Evolutionary conservation across 1,140 invertebrate species (phyloP).

Genomic region (Samia ricini): DNA sequence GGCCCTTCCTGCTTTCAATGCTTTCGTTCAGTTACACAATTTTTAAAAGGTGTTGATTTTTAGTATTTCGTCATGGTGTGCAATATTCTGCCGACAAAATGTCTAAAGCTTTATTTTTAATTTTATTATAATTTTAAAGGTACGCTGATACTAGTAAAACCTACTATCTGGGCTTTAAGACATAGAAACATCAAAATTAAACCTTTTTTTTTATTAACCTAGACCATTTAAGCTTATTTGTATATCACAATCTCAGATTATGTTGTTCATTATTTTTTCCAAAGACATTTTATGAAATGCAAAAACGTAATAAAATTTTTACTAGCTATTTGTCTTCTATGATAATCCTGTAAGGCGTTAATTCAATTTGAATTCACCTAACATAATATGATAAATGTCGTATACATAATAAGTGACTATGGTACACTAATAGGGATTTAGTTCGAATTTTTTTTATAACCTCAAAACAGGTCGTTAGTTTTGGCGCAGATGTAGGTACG

Average conservation of each 20-base stretch:
- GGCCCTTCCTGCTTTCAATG: constrained; percentile 72
- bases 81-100: neutral
- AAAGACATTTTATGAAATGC: too few species aligned
- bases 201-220: too few species aligned
- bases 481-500: constrained; percentile 55
- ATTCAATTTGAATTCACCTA: neutral
- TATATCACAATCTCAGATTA: too few species aligned
- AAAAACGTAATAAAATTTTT: too few species aligned
- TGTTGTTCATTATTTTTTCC: too few species aligned
- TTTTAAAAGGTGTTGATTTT: constrained; percentile 29
- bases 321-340: neutral
- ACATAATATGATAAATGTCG: neutral
- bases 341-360: neutral
- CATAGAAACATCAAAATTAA: too few species aligned
- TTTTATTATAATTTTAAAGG: too few species aligned
- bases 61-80: neutral
- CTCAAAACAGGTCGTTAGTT: constrained; percentile 50
- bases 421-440: neutral
- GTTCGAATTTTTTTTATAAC: neutral
- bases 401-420: neutral
- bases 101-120: too few species aligned
- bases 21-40: constrained; percentile 66
- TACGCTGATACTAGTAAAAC: too few species aligned
- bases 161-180: too few species aligned
- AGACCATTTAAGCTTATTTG: too few species aligned